Conservation (phyloP, 2,113 vertebrate genomes). For the Percopsis transmontana region DNA sequence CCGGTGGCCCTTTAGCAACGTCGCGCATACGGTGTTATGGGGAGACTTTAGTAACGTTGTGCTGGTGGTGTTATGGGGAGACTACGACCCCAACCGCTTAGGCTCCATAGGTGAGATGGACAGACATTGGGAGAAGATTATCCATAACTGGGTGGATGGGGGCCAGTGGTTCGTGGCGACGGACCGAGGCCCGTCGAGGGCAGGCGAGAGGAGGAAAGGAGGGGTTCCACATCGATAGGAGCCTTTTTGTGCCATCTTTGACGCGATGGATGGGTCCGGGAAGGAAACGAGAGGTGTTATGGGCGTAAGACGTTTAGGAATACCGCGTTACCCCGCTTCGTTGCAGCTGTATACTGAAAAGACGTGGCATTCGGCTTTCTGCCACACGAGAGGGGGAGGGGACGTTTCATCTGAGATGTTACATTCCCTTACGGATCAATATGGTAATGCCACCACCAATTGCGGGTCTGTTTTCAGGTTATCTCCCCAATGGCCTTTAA, state of each 20-base stretch:
- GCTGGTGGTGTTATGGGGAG: background rate
- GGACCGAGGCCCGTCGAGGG: constrained; percentile 16
- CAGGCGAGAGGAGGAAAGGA: background rate
- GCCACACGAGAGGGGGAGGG: background rate
- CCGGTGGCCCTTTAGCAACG: constrained; percentile 5
- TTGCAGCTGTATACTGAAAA: too few species aligned
- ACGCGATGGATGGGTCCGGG: too few species aligned
- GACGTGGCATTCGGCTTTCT: too few species aligned
- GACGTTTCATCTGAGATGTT: too few species aligned
- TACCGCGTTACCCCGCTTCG: too few species aligned
- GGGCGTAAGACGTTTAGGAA: too few species aligned
- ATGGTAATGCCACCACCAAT: too few species aligned
- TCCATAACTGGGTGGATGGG: constrained; percentile 35
- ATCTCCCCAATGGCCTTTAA: background rate
- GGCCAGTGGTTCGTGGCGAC: constrained; percentile 26
- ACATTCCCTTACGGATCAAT: too few species aligned
- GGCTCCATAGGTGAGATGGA: constrained; percentile 21
- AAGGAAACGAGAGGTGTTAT: too few species aligned
- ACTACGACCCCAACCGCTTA: background rate
- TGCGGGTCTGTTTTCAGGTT: background rate
- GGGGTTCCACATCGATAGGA: background rate
- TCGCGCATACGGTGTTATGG: background rate
- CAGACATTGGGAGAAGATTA: constrained; percentile 9
- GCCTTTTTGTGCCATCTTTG: background rate
- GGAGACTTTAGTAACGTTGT: background rate